Conservation (phyloP, 1,140 invertebrate genomes). For the Oedothorax gibbosus region DNA sequence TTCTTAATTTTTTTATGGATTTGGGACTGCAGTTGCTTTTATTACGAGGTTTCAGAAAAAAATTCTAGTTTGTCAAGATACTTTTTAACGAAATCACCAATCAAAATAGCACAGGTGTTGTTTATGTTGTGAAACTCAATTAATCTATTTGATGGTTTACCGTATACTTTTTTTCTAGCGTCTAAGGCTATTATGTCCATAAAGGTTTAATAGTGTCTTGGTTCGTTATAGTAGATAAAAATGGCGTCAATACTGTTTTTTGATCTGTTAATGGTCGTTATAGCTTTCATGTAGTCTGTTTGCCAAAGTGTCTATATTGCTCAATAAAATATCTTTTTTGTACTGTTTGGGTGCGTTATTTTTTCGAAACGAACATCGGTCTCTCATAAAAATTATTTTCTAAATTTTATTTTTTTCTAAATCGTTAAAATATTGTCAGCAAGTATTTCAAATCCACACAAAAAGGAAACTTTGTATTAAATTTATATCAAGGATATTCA, state of each 20-base stretch:
- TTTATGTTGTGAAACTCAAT: slow-evolving; percentile 31
- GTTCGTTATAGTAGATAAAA: no score
- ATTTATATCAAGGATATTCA: no score
- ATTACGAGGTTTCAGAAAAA: no score
- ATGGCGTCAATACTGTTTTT: not conserved
- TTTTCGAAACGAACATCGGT: not conserved
- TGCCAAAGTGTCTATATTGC: slow-evolving; percentile 36
- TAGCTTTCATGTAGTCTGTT: not conserved
- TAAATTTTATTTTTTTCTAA: no score
- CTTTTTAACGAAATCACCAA: slow-evolving; percentile 40
- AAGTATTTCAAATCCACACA: no score
- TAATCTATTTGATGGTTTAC: slow-evolving; percentile 9
- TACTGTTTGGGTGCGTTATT: not conserved
- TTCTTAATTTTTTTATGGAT: no score
- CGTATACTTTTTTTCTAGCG: not conserved
- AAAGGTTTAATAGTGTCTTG: not conserved
- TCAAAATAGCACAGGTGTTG: slow-evolving; percentile 62
- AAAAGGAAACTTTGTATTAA: no score
- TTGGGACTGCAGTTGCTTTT: no score
- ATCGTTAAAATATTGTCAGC: no score
- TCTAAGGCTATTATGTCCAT: not conserved
- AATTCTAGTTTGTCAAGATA: no score
- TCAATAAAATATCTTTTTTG: slow-evolving; percentile 36
- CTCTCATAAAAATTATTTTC: no score
- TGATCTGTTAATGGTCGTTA: not conserved